A percentile compares a stretch with the other conserved stretches of the same genome.
phyloP scores from a whole-genome alignment of 2,797 vertebrate species.

The Catamblyrhynchus diadema region DNA sequence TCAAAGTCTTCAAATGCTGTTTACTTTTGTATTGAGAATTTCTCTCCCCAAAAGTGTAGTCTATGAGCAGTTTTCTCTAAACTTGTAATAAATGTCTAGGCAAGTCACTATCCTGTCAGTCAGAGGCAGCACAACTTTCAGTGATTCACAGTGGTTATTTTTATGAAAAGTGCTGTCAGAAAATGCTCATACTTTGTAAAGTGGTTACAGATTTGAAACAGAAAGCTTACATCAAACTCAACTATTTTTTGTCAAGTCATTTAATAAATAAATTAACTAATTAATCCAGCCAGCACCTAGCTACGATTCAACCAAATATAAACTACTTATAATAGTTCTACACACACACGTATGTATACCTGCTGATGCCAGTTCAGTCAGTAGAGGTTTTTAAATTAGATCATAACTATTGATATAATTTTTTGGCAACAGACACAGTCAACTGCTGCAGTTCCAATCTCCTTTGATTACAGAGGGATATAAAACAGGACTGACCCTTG shows the following conservation, averaged over 20 bases:
- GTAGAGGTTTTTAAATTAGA: not conserved
- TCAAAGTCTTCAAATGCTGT: not conserved
- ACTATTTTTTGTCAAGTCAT: not conserved
- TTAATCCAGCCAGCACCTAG: not conserved
- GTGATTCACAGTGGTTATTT: not conserved
- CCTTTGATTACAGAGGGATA: not conserved
- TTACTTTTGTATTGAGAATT: not conserved
- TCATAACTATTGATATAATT: not conserved
- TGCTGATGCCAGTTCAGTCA: not conserved
- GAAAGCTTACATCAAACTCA: not conserved
- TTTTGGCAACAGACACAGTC: not conserved
- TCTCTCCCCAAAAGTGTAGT: not conserved
- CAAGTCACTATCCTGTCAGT: not conserved
- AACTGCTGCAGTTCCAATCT: not conserved
- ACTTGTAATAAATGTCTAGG: not conserved
- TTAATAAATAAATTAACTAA: not conserved
- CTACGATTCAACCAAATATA: not conserved
- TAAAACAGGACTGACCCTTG: not conserved
- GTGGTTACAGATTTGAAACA: not conserved
- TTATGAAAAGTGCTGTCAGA: not conserved
- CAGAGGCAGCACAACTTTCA: not conserved
- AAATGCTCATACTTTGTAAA: not conserved
- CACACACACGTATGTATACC: not conserved
- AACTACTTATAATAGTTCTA: not conserved
- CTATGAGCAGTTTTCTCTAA: not conserved